Percentiles rank a stretch among this genome's conserved stretches.
Conservation (phyloP, 2,113 vertebrate genomes). For the Tachysurus vachellii region DNA sequence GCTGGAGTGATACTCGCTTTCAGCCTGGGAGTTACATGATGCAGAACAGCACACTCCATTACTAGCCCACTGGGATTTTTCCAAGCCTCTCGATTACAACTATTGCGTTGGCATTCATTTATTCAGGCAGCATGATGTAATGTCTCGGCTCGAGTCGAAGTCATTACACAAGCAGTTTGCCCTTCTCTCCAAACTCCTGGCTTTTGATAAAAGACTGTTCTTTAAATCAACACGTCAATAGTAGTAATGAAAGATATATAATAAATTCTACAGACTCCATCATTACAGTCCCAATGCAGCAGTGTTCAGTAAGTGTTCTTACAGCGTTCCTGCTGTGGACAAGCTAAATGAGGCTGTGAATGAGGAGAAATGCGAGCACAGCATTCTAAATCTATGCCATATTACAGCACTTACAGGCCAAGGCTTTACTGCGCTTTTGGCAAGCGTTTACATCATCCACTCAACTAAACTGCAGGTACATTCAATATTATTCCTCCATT, state of each 20-base stretch:
- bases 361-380: slow-evolving; percentile 4
- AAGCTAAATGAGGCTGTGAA: too few species aligned
- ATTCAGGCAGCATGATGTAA: slow-evolving; percentile 30
- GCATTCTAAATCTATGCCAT: slow-evolving; percentile 4
- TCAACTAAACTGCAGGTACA: background rate
- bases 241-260: background rate
- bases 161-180: slow-evolving; percentile 34
- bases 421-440: background rate
- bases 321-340: background rate
- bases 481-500: background rate
- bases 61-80: slow-evolving; percentile 22
- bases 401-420: slow-evolving; percentile 1
- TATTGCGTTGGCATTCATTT: slow-evolving; percentile 26
- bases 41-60: slow-evolving; percentile 23
- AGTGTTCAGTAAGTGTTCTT: background rate
- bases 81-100: slow-evolving; percentile 25
- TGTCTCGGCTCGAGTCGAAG: background rate
- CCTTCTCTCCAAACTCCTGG: background rate
- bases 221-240: background rate
- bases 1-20: background rate
- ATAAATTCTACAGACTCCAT: background rate
- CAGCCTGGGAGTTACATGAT: background rate
- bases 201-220: background rate
- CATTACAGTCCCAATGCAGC: background rate
- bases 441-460: background rate